Evolutionary conservation across 2,797 vertebrate genomes (phyloP), one percentile per base, ranked within the genome.

Genomic region (Knipowitschia caucasica): DNA sequence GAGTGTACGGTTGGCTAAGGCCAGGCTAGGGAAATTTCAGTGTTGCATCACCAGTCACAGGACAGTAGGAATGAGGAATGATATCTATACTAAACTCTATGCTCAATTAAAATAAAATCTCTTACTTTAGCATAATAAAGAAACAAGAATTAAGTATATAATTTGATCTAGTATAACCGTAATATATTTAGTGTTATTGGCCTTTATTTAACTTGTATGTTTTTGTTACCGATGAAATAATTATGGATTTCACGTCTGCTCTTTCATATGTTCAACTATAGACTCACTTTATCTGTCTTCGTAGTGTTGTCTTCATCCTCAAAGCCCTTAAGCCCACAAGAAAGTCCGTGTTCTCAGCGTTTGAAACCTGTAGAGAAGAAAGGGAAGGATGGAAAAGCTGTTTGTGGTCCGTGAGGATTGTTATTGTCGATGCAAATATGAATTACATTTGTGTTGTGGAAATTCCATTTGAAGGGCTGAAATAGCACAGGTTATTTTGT

Each of bases 321-420:
- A 53, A 46, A 56, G 25, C 20, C 7, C 17, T 18, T 17, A 43
- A 27, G 27, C 26, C 36, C 47, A 20, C 20, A 33, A 39, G 46
- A 35, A 54, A 36, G 21, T 33, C 7, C 23, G 14, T 31, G 17
- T 27, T 47, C 14, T 14, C 53, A 24, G 21, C n/a, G 1, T 46
- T 30, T 54, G 4, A 30, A 15, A 39, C 12, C 20, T 31, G 9
- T 14, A 44, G 36, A 18, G 36, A 8, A 50, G 3, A n/a, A n/a
- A 39, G 17, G 21, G 15, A 30, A 23, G 5, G 39, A 20, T 2
- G 12, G 29, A 7, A 29, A 23, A 26, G 7, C 17, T 55, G 40
- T 59, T 62, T 65, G 40, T 21, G 18, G 35, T 39, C 36, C 21
- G 36, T 10, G 18, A 10, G 36, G n/a, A 39, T 39, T 39, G 20